phyloP scores from a whole-genome alignment of 2,113 vertebrate genomes.

The Glareola pratincola region DNA sequence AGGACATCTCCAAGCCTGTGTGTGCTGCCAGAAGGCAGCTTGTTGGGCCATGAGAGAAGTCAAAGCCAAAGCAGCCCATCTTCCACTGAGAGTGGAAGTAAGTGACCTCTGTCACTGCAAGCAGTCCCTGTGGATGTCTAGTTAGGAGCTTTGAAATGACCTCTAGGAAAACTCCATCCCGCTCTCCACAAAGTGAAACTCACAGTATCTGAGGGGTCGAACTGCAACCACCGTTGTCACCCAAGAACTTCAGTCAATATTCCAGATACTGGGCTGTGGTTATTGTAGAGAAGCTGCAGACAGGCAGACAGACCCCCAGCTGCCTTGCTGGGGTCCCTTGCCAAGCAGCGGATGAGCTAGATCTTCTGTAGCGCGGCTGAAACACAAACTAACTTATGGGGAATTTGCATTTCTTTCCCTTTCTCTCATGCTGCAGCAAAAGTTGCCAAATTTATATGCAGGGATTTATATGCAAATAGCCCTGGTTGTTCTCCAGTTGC shows the following conservation, averaged over 20 bases:
- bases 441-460: background rate
- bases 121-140: background rate
- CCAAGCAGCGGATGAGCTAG: background rate
- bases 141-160: background rate
- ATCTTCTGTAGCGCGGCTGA: background rate
- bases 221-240: background rate
- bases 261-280: background rate
- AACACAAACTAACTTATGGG: background rate
- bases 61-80: background rate
- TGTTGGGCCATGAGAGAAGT: background rate
- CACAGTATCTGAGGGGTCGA: background rate
- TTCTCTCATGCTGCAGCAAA: background rate
- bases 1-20: background rate
- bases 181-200: background rate
- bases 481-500: background rate
- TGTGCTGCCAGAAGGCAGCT: background rate
- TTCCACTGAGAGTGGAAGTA: background rate
- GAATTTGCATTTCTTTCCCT: constrained; percentile 5
- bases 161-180: background rate
- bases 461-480: background rate
- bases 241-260: background rate
- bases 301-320: background rate
- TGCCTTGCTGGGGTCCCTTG: background rate
- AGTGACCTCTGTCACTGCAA: background rate
- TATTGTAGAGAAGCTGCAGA: background rate